Percentiles rank a stretch among this genome's conserved stretches.
These are phyloP conservation scores for Lacerta agilis DNA, from an alignment of 2,797 vertebrate species.

Conservation along the genomic window DNA sequence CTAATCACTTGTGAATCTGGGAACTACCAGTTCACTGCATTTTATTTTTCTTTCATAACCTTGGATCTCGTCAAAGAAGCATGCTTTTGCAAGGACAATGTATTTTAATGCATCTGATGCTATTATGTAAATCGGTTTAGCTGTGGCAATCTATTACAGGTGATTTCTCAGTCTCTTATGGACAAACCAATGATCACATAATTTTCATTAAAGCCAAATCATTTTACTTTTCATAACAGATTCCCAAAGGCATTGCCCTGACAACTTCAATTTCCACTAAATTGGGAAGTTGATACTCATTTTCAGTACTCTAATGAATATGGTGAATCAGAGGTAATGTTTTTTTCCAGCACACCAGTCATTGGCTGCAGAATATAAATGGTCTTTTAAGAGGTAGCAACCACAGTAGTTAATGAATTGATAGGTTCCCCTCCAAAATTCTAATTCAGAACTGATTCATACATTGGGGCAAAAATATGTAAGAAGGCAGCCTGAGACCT, in stretches of 20 bases:
- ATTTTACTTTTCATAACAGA: conserved; percentile 68
- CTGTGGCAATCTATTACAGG: conserved; percentile 71
- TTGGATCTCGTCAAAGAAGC: conserved; percentile 47
- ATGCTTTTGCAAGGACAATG: conserved; percentile 61
- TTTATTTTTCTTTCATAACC: conserved; percentile 57
- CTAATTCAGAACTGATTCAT: neutral
- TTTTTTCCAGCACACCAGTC: conserved; percentile 44
- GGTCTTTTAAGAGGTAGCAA: conserved; percentile 57
- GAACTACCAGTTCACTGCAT: conserved; percentile 43
- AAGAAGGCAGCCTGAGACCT: neutral
- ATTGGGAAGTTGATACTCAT: conserved; percentile 59
- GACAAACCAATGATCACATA: conserved; percentile 67
- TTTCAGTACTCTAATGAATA: conserved; percentile 60
- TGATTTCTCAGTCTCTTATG: conserved; percentile 65
- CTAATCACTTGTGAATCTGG: conserved; percentile 42
- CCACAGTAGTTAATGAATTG: conserved; percentile 55
- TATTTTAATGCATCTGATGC: conserved; percentile 70
- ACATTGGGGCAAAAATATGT: conserved; percentile 7
- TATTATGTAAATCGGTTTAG: conserved; percentile 75
- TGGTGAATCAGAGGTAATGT: conserved; percentile 34
- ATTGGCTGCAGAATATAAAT: conserved; percentile 46
- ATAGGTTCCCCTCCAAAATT: conserved; percentile 37
- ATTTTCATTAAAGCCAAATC: conserved; percentile 72
- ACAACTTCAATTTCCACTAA: conserved; percentile 67
- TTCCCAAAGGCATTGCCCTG: conserved; percentile 59